Evolutionary conservation across 2,888 invertebrate species (phyloP), one percentile per base, ranked within the genome.

Genomic region (Drosophila helvetica): DNA sequence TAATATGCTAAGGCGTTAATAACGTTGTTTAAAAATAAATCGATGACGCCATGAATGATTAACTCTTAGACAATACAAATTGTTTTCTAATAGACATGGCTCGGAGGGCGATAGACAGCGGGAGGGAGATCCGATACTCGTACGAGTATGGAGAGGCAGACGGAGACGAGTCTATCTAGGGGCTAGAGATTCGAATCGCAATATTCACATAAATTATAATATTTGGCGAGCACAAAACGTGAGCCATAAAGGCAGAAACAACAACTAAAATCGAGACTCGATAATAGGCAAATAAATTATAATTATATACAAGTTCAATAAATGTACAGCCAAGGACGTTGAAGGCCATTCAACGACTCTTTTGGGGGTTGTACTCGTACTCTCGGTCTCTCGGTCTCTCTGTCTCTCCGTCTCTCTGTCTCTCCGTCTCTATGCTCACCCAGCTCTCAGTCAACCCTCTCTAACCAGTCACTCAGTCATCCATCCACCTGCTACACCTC

Each of bases 151-250:
- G 33, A 19, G 45, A 55, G 42, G 33, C 58, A 50, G 60, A 55
- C 63, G 54, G 54, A 61, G 76, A 60, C 50, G 61, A 63, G 73
- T 69, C 62, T 56, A 74, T 46, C n/a, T 55, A 12, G 55, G 80
- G 76, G 74, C 65, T 60, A 66, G 61, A 78, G 86, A 86, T 80
- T 82, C 79, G 79, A 78, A 81, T 80, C 86, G 86, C 74, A 81
- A 66, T 84, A 88, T 86, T 79, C 84, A 88, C 78, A 88, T 80
- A 77, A 86, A 86, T 86, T 86, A 88, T 86, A 86, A 86, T 86
- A 86, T 85, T 85, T 79, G 86, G 85, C 55, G 84, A 77, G 86
- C 75, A 64, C 67, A 71, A 73, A 86, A 86, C 85, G 85, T 85
- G 85, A 85, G 80, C 68, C 53, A 67, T 57, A 78, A 74, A 62